A percentile compares a stretch with the other conserved stretches of the same genome.
Conservation (phyloP, 37 sponge, comb jelly and placozoan species). For the Oscarella lobularis region DNA sequence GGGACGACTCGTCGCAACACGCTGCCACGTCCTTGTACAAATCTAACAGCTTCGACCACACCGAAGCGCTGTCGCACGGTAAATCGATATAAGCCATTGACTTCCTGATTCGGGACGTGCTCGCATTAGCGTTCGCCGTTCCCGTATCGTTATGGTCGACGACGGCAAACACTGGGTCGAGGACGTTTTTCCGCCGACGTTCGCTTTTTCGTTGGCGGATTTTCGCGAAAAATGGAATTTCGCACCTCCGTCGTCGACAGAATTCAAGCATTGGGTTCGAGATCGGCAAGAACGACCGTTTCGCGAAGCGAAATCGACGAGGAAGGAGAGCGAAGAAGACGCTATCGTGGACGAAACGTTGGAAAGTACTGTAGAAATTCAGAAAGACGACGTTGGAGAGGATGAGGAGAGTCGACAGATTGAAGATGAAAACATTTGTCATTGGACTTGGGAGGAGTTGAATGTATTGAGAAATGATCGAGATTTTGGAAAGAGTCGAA, state of each 20-base stretch:
- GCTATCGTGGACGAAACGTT: not conserved
- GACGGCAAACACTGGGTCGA: constrained; percentile 6
- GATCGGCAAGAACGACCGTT: not conserved
- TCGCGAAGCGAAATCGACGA: not conserved
- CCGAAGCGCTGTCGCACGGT: too few species aligned
- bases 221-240: not conserved
- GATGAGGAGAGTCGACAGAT: too few species aligned
- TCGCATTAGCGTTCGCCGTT: constrained; percentile 13
- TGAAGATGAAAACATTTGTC: too few species aligned
- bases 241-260: not conserved
- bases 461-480: not conserved
- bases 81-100: too few species aligned
- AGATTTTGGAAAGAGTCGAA: not conserved
- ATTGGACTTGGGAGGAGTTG: not conserved
- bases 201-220: not conserved
- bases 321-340: not conserved
- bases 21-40: too few species aligned
- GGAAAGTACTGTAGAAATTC: not conserved
- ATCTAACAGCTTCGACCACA: too few species aligned
- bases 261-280: not conserved
- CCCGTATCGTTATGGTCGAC: constrained; percentile 14
- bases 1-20: too few species aligned
- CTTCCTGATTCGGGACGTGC: too few species aligned
- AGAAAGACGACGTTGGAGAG: not conserved
- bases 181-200: not conserved